Evolutionary conservation across 1,140 invertebrate species (phyloP).

Genomic region (Leptinotarsa defecta): DNA sequence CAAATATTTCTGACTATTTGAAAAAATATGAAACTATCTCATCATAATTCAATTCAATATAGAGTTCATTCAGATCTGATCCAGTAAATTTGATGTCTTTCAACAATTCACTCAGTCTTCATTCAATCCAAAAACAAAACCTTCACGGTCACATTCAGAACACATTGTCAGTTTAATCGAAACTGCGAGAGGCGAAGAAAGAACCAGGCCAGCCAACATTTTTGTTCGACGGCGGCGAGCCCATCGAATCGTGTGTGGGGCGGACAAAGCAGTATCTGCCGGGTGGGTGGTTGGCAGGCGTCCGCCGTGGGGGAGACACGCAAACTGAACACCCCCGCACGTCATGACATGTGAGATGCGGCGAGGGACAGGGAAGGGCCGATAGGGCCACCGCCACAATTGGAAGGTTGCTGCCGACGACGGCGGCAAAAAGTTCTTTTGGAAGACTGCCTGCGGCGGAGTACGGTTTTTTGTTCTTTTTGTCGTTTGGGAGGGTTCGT

Average conservation of each 20-base stretch:
- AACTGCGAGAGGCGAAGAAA: too few species aligned
- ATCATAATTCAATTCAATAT: too few species aligned
- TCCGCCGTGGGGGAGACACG: constrained; percentile 19
- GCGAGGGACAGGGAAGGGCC: constrained; percentile 1
- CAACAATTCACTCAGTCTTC: too few species aligned
- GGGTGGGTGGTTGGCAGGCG: background rate
- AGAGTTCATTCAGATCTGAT: too few species aligned
- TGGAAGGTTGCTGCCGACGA: constrained; percentile 2
- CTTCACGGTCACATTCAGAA: too few species aligned
- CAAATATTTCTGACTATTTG: too few species aligned
- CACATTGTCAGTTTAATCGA: too few species aligned
- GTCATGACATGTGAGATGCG: constrained; percentile 22
- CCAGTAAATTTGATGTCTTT: too few species aligned
- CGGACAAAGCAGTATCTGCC: constrained; percentile 14
- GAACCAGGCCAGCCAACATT: constrained; percentile 11
- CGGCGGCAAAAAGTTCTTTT: background rate
- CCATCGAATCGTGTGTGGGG: constrained; percentile 10
- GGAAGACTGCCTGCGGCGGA: background rate
- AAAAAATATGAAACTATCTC: too few species aligned
- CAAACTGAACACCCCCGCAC: constrained; percentile 20
- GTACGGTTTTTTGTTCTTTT: background rate
- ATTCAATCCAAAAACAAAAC: too few species aligned
- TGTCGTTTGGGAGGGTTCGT: too few species aligned
- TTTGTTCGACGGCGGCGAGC: constrained; percentile 5
- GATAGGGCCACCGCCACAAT: background rate